Base-by-base conservation (phyloP, 1,140 invertebrate genomes). In the Bradysia coprophila region DNA sequence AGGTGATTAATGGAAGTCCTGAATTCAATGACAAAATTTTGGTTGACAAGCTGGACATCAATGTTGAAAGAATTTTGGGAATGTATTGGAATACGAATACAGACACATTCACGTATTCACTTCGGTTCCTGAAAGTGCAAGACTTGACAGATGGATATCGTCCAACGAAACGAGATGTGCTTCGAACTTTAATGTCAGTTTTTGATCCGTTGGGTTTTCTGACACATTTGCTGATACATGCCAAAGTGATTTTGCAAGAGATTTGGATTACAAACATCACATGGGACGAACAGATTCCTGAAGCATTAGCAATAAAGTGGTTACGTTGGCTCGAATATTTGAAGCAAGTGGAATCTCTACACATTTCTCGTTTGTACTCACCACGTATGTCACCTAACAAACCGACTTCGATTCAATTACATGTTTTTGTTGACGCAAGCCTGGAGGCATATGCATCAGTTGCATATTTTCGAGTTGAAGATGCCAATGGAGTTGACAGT, bases 161-260 rank as follows among this genome's bases (percentile, higher is more conserved):
- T 13, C 44, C 41, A 40, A 48, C 44, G 10, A 43, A 41, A 21
- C 11, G 40, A 2, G n/a, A 47, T n/a, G n/a, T 45, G n/a, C 21
- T 45, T 10, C 43, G 44, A 24, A 31, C 40, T n/a, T 23, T 54
- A 0, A 54, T 55, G 52, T 50, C 49, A 0, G 24, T 52, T 24
- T 52, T 45, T 37, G 51, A 54, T 42, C 50, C 49, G 0, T 41
- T 51, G 4, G 48, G 50, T n/a, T 41, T 52, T 33, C 33, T 54
- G 33, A 45, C 44, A 4, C 31, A 44, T 18, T 41, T 47, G 1
- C 43, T 41, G 3, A 45, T 50, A 9, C 10, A 37, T 20, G 42
- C 40, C 0, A 49, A 49, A 44, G 50, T 49, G 11, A 2, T 55
- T 8, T 20, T 49, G 4, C 51, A 53, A 40, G 38, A 49, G 6